Base-by-base conservation (phyloP, 2,888 invertebrate genomes). In the Pristionchus entomophagus region DNA sequence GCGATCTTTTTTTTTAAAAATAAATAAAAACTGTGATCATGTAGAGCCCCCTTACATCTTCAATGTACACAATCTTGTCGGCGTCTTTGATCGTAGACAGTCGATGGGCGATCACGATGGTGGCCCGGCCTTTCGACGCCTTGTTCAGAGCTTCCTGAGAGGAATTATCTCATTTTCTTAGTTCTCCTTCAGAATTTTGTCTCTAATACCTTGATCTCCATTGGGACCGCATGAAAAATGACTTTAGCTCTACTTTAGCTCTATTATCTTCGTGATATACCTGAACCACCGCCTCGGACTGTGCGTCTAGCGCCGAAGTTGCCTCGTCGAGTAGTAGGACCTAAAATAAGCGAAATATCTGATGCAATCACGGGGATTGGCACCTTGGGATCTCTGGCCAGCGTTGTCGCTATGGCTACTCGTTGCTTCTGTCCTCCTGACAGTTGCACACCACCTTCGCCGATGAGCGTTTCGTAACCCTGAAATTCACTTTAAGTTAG, bases 281-380 rank as follows among this genome's bases (percentile, higher is more conserved):
- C 94, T 97, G 97, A 0, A 97, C 97, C 93, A 93, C 91, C 86
- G 96, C 95, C 93, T 96, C 96, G 92, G 96, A 96, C 93, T 96
- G 96, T 81, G 96, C 95, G 93, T 96, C 96, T 59, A 96, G 94
- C n/a, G 95, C 95, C 26, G 95, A 95, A 14, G 95, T 95, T 0
- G 95, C 95, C 92, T 95, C 95, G 91, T 95, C 95, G 69, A 95
- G 92, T 19, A 95, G 93, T 26, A 95, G 93, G 65, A 95, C 94
- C 89, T 94, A 26, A 49, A 45, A 8, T 14, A 22, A 59, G 6
- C 19, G 6, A 14, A 26, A n/a, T n/a, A n/a, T n/a, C 6, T 12
- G 19, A 69, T 17, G n/a, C n/a, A 73, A 88, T 81, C 32, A 89
- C n/a, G 86, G 35, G 89, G 87, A 56, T 89, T n/a, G n/a, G 26